Percentiles rank a stretch among this genome's conserved stretches.
Evolutionary conservation across 2,888 invertebrate genomes (phyloP).

Genomic region (Strigamia maritima): DNA sequence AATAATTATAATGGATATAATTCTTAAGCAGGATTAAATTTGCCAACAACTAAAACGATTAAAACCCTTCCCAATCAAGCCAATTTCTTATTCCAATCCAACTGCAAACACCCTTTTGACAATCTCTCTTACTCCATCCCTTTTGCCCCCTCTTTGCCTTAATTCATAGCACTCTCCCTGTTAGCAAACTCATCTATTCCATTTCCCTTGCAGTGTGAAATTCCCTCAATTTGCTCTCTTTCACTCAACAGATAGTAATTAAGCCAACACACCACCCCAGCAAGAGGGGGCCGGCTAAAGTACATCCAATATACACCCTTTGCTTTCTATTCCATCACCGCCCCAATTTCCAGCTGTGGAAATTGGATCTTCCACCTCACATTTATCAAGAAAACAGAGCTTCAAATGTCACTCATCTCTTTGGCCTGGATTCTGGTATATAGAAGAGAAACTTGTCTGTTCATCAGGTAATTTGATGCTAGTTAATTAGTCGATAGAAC

Average conservation of each 20-base stretch:
- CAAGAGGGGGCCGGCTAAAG: neutral
- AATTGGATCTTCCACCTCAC: neutral
- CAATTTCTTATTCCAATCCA: neutral
- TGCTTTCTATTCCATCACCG: neutral
- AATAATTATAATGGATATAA: no score
- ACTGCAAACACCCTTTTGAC: neutral
- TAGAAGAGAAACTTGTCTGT: no score
- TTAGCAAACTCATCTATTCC: neutral
- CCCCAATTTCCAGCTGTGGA: neutral
- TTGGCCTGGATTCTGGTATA: neutral
- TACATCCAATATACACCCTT: neutral
- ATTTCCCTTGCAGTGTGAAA: neutral
- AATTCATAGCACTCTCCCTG: neutral
- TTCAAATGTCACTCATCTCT: neutral
- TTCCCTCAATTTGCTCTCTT: constrained; percentile 4
- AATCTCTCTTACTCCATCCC: neutral
- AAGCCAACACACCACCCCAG: neutral
- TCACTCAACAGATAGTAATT: neutral
- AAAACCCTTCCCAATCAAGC: neutral
- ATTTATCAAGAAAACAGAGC: neutral
- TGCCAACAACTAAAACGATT: no score
- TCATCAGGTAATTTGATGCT: neutral
- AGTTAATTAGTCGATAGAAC: neutral
- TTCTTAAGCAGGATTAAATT: no score
- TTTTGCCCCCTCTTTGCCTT: neutral